Conservation (phyloP, 2,113 vertebrate species). For the cat (Felis catus) region F.catus_Fca126_mat1.0 CM031415.1:198325501-198326000, state of each 20-base stretch:
- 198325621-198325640: neutral
- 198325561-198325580: neutral
- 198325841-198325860: neutral
- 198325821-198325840: too few relatives aligned
- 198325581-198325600: neutral
- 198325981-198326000: neutral
- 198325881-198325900: neutral
- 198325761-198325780: neutral
- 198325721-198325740: neutral
- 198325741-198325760: neutral
- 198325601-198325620: neutral
- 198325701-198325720: neutral
- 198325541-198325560: neutral
- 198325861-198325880: neutral
- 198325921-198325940: neutral
- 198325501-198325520: neutral
- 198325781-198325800: neutral
- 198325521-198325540: neutral
- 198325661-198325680: neutral
- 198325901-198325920: neutral
- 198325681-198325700: neutral
- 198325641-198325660: neutral
- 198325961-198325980: neutral
- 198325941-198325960: neutral
- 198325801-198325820: neutral